Evolutionary conservation across 2,888 invertebrate genomes (phyloP).

Genomic region (Spialia ferax): DNA sequence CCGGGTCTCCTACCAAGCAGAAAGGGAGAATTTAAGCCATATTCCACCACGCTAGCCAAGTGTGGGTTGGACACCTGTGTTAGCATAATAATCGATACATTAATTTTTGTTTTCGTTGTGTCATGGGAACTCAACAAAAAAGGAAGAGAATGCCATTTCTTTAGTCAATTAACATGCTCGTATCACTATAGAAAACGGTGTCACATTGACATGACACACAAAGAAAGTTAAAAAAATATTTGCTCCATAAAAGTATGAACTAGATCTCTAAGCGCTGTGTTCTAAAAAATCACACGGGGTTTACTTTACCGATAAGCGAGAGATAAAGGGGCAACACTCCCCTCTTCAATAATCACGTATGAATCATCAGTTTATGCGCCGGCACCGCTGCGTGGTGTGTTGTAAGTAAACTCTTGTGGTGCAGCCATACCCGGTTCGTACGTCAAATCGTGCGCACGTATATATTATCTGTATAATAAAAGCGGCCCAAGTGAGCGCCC

Average conservation of each 20-base stretch:
- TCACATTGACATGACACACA: not conserved
- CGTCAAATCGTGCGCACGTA: conserved; percentile 69
- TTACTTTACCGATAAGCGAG: conserved; percentile 40
- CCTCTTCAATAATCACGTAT: conserved; percentile 50
- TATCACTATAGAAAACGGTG: not conserved
- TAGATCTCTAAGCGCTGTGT: conserved; percentile 8
- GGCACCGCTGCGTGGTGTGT: conserved; percentile 41
- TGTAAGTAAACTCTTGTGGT: conserved; percentile 41
- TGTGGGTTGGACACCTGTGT: too few relatives aligned
- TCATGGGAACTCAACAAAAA: not conserved
- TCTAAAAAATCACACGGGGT: conserved; percentile 29
- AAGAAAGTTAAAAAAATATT: conserved; percentile 10
- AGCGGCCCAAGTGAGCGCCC: conserved; percentile 47
- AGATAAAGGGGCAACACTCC: conserved; percentile 49
- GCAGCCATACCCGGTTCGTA: conserved; percentile 60
- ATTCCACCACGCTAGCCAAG: too few relatives aligned
- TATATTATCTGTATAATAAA: conserved; percentile 39
- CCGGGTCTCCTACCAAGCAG: too few relatives aligned
- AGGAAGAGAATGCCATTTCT: not conserved
- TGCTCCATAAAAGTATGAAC: conserved; percentile 10
- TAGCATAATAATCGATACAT: too few relatives aligned
- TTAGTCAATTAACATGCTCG: not conserved
- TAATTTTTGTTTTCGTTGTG: too few relatives aligned
- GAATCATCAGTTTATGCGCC: conserved; percentile 50
- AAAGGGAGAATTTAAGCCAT: too few relatives aligned